These are phyloP conservation scores for Anoplophora glabripennis DNA, from an alignment of 1,140 invertebrate genomes.

Conservation along the genomic window DNA sequence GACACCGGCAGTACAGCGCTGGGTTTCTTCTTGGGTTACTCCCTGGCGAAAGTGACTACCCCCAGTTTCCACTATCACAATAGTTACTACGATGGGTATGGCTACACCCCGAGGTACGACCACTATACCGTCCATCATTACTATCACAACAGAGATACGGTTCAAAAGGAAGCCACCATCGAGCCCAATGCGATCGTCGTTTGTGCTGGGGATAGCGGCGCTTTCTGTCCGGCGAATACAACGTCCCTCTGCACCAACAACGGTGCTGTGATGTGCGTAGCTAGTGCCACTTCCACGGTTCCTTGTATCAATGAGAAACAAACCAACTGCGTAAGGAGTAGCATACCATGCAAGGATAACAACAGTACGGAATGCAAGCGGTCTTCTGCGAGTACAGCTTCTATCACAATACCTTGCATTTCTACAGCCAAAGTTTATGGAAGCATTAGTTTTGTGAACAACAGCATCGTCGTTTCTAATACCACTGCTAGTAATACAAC, in stretches of 20 bases:
- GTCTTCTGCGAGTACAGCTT: conserved; percentile 14
- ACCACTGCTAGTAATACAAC: conserved; percentile 17
- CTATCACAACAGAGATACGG: conserved; percentile 29
- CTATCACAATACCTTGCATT: conserved; percentile 30
- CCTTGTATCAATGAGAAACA: conserved; percentile 27
- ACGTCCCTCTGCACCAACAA: conserved; percentile 34
- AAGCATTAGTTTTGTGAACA: conserved; percentile 33
- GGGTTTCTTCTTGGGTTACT: conserved; percentile 36
- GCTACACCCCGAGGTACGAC: conserved; percentile 31
- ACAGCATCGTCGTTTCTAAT: conserved; percentile 25
- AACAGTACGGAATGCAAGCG: conserved; percentile 21
- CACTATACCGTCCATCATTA: conserved; percentile 39
- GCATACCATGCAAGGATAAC: conserved; percentile 31
- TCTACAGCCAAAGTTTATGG: conserved; percentile 28
- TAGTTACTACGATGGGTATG: conserved; percentile 6
- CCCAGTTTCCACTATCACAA: conserved; percentile 24
- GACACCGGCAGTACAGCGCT: conserved; percentile 31
- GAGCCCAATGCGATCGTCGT: conserved; percentile 27
- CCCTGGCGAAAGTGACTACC: conserved; percentile 29
- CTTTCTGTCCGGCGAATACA: conserved; percentile 33
- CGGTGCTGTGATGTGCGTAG: conserved; percentile 38
- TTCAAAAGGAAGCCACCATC: conserved; percentile 29
- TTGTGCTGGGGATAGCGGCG: conserved; percentile 30
- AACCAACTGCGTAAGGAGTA: conserved; percentile 28
- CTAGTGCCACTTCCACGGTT: conserved; percentile 28